Percentiles rank a stretch among this genome's conserved stretches.
Evolutionary conservation across 2,113 vertebrate genomes (phyloP).

Genomic region (western clawed frog (Xenopus tropicalis)): UCB_Xtro_10.0 CM004449.2:32566001-32566500

Average conservation of each 20-base stretch:
- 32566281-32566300: conserved; percentile 18
- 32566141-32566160: conserved; percentile 26
- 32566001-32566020: too few species aligned
- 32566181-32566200: conserved; percentile 8
- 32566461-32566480: too few species aligned
- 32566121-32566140: conserved; percentile 16
- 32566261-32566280: conserved; percentile 8
- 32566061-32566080: too few species aligned
- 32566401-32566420: background rate
- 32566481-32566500: too few species aligned
- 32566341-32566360: background rate
- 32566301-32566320: background rate
- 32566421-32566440: background rate
- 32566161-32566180: background rate
- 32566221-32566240: conserved; percentile 11
- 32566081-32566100: background rate
- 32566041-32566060: too few species aligned
- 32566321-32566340: background rate
- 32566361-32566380: background rate
- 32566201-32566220: conserved; percentile 20
- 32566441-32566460: background rate
- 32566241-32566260: conserved; percentile 24
- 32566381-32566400: background rate
- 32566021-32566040: too few species aligned
- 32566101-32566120: conserved; percentile 4